A percentile compares a stretch with the other conserved stretches of the same genome.
phyloP scores from a whole-genome alignment of 2,113 vertebrate genomes.

The Stomatorhinus ivindoensis region DNA sequence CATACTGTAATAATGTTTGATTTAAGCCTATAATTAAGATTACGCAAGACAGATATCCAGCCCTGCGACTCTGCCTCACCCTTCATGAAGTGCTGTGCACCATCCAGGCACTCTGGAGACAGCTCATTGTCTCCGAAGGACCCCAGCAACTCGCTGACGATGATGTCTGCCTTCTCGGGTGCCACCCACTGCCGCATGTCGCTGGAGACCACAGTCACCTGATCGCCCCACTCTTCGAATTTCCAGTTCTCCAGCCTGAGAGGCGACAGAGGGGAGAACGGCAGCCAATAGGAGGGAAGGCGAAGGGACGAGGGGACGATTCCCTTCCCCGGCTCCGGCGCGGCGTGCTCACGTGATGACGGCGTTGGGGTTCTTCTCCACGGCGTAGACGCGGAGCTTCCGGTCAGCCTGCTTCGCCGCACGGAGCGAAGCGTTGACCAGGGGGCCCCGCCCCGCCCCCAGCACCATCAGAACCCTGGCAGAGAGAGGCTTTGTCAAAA shows the following conservation, averaged over 20 bases:
- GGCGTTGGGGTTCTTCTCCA: conserved; percentile 89
- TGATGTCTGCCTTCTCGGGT: conserved; percentile 83
- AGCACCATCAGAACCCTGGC: conserved; percentile 82
- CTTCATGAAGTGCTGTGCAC: conserved; percentile 84
- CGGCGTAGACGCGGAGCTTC: conserved; percentile 74
- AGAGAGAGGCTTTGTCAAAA: neutral
- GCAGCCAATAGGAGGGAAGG: neutral
- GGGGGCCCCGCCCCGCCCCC: conserved; percentile 78
- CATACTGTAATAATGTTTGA: neutral
- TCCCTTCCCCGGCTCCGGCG: neutral
- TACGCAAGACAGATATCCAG: neutral
- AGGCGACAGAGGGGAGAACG: neutral
- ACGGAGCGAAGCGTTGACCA: conserved; percentile 79
- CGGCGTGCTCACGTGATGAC: conserved; percentile 76
- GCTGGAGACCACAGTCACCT: conserved; percentile 79
- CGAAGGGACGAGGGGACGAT: neutral
- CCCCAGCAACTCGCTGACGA: conserved; percentile 84
- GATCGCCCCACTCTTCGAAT: conserved; percentile 88
- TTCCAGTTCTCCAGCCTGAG: conserved; percentile 83
- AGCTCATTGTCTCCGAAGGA: conserved; percentile 89
- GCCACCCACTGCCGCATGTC: conserved; percentile 87
- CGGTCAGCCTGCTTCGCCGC: conserved; percentile 77
- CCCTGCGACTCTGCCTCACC: conserved; percentile 45
- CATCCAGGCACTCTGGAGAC: conserved; percentile 84
- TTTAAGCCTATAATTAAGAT: neutral